Percentiles rank a stretch among this genome's conserved stretches.
phyloP scores from a whole-genome alignment of 1,140 invertebrate genomes.

The Hormaphis cornu region DNA sequence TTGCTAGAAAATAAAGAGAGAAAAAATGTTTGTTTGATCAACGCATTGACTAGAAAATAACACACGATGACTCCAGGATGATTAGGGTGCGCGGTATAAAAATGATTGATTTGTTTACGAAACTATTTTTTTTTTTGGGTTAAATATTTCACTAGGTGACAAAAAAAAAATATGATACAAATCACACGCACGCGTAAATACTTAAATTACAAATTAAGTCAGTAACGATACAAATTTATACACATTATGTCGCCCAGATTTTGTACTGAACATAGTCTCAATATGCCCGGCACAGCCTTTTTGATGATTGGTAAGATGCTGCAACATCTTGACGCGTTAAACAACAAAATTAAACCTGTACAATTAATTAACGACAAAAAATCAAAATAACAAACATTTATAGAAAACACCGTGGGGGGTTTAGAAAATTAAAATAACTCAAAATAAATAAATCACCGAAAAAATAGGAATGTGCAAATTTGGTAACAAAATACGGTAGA shows the following conservation, averaged over 20 bases:
- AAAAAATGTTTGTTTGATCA: conserved; percentile 20
- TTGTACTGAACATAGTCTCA: conserved; percentile 24
- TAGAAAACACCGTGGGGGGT: background rate
- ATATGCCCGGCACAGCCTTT: conserved; percentile 19
- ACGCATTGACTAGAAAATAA: conserved; percentile 22
- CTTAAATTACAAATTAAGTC: too few species aligned
- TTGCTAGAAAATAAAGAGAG: background rate
- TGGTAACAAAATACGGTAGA: background rate
- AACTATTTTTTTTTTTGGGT: too few species aligned
- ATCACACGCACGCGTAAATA: too few species aligned
- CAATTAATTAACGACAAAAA: conserved; percentile 15
- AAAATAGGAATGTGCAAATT: conserved; percentile 25
- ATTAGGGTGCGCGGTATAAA: too few species aligned
- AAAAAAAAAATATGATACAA: background rate
- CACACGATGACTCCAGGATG: background rate
- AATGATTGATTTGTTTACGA: background rate
- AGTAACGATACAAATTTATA: background rate
- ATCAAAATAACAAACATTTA: conserved; percentile 1
- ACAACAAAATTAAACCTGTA: conserved; percentile 19
- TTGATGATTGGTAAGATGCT: conserved; percentile 28
- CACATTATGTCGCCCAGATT: background rate
- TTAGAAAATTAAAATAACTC: background rate
- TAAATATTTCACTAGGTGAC: background rate
- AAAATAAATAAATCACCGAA: conserved; percentile 9
- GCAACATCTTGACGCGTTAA: conserved; percentile 5